phyloP scores from a whole-genome alignment of 2,113 vertebrate species.

The Zapus hudsonius region DNA sequence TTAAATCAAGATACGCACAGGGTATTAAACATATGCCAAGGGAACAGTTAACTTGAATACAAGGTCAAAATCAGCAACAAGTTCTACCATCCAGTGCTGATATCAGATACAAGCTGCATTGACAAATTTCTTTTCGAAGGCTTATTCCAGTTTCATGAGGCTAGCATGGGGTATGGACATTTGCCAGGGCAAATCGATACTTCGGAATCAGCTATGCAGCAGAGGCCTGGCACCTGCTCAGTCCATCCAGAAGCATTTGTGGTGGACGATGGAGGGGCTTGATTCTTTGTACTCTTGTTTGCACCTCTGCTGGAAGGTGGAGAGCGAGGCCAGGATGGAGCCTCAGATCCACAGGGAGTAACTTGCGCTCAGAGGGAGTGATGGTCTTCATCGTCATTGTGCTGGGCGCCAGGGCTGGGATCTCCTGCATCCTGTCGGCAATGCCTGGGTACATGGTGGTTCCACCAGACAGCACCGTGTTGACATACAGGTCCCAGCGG shows the following conservation, averaged over 20 bases:
- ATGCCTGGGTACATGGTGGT: too few relatives aligned
- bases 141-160: too few relatives aligned
- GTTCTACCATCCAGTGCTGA: conserved; percentile 80
- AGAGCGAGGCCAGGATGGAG: conserved; percentile 90
- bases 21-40: conserved; percentile 77
- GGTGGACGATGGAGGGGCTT: conserved; percentile 89
- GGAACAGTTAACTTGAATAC: conserved; percentile 75
- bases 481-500: conserved; percentile 90
- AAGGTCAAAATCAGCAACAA: conserved; percentile 79
- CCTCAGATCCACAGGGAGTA: conserved; percentile 89
- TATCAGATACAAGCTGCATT: conserved; percentile 82
- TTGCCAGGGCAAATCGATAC: conserved; percentile 83
- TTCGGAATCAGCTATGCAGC: conserved; percentile 76
- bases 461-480: too few relatives aligned
- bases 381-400: conserved; percentile 93
- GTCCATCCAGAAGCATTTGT: too few relatives aligned
- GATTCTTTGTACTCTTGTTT: conserved; percentile 88
- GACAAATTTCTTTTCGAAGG: conserved; percentile 83
- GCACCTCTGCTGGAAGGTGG: conserved; percentile 90
- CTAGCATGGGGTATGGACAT: conserved; percentile 86
- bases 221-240: conserved; percentile 63
- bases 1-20: conserved; percentile 79
- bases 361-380: conserved; percentile 88
- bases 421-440: too few relatives aligned
- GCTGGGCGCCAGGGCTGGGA: conserved; percentile 88